Percentiles rank a stretch among this genome's conserved stretches.
phyloP scores from a whole-genome alignment of 2,113 vertebrate species.

The Tragelaphus buxtoni region DNA sequence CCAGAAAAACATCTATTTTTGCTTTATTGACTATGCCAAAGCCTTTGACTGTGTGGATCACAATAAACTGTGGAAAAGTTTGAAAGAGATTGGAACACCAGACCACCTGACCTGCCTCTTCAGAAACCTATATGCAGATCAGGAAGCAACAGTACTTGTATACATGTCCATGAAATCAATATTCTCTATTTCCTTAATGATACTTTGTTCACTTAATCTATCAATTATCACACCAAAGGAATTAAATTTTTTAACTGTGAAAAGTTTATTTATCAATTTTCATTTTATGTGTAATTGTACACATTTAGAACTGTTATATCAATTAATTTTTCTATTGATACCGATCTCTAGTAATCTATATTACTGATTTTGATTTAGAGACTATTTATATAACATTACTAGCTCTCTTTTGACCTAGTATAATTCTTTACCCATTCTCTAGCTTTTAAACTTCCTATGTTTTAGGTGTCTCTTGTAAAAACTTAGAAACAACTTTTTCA shows the following conservation, averaged over 20 bases:
- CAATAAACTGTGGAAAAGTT: too few species aligned
- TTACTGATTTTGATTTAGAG: background rate
- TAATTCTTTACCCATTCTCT: background rate
- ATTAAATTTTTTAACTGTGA: background rate
- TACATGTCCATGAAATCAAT: background rate
- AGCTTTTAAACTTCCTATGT: background rate
- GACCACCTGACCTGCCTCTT: too few species aligned
- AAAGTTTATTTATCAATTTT: background rate
- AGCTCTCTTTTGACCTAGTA: background rate
- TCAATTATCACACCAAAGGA: background rate
- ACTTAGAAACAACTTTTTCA: background rate
- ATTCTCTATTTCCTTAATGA: slow-evolving; percentile 1
- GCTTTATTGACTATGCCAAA: too few species aligned
- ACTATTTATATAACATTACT: background rate
- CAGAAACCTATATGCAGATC: too few species aligned
- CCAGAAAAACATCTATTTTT: too few species aligned
- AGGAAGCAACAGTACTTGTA: background rate
- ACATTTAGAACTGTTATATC: background rate
- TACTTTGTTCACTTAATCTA: background rate
- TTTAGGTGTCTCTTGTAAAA: background rate
- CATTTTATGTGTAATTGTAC: background rate
- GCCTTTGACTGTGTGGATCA: too few species aligned
- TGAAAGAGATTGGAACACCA: too few species aligned
- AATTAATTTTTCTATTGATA: background rate
- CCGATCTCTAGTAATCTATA: background rate